A percentile compares a stretch with the other conserved stretches of the same genome.
These are phyloP conservation scores for Prorops nasuta DNA, from an alignment of 1,140 invertebrate genomes.

Conservation along the genomic window DNA sequence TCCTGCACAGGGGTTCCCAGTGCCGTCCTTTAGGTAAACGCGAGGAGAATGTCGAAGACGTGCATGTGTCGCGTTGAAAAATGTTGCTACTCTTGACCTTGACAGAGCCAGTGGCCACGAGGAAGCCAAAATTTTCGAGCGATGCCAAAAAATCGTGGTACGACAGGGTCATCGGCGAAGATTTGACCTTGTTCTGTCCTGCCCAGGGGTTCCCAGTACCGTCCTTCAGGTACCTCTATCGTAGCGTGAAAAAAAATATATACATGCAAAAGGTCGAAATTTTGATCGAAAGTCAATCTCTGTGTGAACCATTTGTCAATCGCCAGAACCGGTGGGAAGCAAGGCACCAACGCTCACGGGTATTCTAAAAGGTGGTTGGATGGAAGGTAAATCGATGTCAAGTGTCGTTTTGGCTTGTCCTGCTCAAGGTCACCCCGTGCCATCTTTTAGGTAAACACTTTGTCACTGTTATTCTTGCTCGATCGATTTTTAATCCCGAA, in stretches of 20 bases:
- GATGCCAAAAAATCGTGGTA: conserved; percentile 49
- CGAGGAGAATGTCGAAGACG: not conserved
- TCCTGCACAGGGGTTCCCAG: conserved; percentile 70
- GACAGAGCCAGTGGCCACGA: conserved; percentile 63
- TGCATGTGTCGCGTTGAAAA: not conserved
- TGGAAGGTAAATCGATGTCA: conserved; percentile 43
- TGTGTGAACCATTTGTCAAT: conserved; percentile 13
- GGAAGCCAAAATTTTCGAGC: conserved; percentile 59
- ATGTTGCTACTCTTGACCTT: not conserved
- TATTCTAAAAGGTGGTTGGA: conserved; percentile 41
- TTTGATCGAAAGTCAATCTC: not conserved
- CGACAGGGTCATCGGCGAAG: conserved; percentile 29
- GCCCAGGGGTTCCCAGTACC: conserved; percentile 69
- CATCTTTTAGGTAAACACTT: conserved; percentile 65
- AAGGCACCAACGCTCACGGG: conserved; percentile 45
- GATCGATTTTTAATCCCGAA: not conserved
- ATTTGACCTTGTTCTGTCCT: conserved; percentile 58
- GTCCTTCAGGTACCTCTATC: conserved; percentile 67
- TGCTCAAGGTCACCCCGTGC: conserved; percentile 69
- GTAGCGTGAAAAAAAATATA: too few relatives aligned
- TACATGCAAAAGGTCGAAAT: too few relatives aligned
- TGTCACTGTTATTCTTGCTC: not conserved
- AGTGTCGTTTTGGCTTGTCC: conserved; percentile 64
- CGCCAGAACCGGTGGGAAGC: conserved; percentile 45
- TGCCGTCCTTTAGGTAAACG: conserved; percentile 59